Evolutionary conservation across 1,140 invertebrate species (phyloP), one percentile per base, ranked within the genome.

Genomic region (Drosophila seguyi): DNA sequence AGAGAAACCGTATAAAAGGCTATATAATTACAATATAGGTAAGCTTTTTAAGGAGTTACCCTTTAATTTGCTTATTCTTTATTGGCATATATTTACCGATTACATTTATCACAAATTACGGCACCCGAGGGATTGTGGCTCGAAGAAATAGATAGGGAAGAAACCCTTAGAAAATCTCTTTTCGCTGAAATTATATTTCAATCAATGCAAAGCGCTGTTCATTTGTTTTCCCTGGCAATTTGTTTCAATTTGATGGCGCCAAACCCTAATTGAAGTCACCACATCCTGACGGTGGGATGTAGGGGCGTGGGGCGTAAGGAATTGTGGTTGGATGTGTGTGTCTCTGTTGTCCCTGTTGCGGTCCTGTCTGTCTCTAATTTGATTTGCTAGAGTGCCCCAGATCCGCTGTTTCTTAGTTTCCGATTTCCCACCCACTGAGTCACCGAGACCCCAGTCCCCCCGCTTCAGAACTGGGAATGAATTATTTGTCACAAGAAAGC

Each of bases 361-460:
- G 60, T 68, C 36, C 38, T 50, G 29, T 53, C 52, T 39, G 47
- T 36, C 66, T 52, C 66, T 69, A 67, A 69, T 69, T 69, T 69
- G 66, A 69, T 69, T 69, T 69, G 61, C 66, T 66, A 69, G 66
- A 53, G 66, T 53, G 66, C 27, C 65, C 65, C 14, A 68, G 60
- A 50, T 68, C 16, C 60, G 61, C 36, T n/a, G 13, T 38, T 55
- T 22, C 52, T 55, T 55, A 55, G 52, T 31, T 59, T 59, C 39
- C 57, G 55, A 59, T 59, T 45, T 47, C 11, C 57, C 39, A 34
- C 39, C 39, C 45, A 55, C 52, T 3, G 18, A 36, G 18, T 31
- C n/a, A n/a, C n/a, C n/a, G n/a, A n/a, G n/a, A n/a, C n/a, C n/a
- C n/a, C n/a, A n/a, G n/a, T 7, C 18, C 42, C 58, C 22, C 14